phyloP scores from a whole-genome alignment of 2,888 invertebrate genomes.

The Iphiclides podalirius region DNA sequence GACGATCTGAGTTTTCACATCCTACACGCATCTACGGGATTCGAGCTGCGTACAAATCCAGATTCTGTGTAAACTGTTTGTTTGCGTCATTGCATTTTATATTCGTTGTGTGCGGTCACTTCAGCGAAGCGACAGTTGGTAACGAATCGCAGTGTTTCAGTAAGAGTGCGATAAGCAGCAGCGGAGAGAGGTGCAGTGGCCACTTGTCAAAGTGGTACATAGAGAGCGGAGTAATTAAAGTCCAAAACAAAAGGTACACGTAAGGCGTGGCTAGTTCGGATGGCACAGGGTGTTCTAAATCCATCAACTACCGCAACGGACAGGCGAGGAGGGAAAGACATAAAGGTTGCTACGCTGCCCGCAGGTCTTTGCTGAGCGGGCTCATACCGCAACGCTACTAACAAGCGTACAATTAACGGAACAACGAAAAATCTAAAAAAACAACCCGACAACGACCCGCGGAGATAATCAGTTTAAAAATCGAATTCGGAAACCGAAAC shows the following conservation, averaged over 20 bases:
- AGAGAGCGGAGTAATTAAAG: slow-evolving; percentile 1
- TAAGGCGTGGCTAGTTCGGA: slow-evolving; percentile 11
- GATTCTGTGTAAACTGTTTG: slow-evolving; percentile 18
- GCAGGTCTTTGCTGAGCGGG: background rate
- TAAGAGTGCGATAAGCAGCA: slow-evolving; percentile 35
- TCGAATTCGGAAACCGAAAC: too few species aligned
- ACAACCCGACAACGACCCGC: slow-evolving; percentile 8
- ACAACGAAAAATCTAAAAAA: slow-evolving; percentile 3
- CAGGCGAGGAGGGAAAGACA: too few species aligned
- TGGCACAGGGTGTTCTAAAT: slow-evolving; percentile 1
- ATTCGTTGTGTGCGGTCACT: background rate
- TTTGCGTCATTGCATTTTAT: background rate
- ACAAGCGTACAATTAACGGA: background rate
- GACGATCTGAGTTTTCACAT: slow-evolving; percentile 29
- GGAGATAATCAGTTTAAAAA: slow-evolving; percentile 1
- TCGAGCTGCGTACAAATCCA: slow-evolving; percentile 20
- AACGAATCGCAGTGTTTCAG: slow-evolving; percentile 28
- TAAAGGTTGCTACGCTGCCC: too few species aligned
- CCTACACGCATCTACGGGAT: slow-evolving; percentile 30
- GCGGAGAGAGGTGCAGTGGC: slow-evolving; percentile 40
- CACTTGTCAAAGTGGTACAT: slow-evolving; percentile 10
- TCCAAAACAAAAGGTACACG: slow-evolving; percentile 13
- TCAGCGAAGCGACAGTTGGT: background rate
- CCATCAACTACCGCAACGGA: too few species aligned
- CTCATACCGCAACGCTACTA: slow-evolving; percentile 1